Percentiles rank a stretch among this genome's conserved stretches.
Conservation (phyloP, 2,797 vertebrate species). For the Benthosema pterotum region DNA sequence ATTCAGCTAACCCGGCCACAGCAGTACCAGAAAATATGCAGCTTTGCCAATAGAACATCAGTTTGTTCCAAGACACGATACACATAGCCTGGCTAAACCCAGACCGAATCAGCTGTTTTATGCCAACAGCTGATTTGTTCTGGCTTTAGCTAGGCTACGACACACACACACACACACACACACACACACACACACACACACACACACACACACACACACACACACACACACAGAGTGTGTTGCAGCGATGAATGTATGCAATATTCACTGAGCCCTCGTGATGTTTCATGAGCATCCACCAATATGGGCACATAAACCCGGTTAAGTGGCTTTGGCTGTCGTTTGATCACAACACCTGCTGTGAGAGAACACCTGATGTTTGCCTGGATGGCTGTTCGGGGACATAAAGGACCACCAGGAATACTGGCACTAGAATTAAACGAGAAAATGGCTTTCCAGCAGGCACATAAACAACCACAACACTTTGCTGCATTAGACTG, state of each 20-base stretch:
- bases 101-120: too few relatives aligned
- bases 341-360: conserved; percentile 50
- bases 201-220: too few relatives aligned
- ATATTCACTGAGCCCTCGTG: conserved; percentile 41
- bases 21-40: too few relatives aligned
- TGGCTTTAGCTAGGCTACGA: too few relatives aligned
- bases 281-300: conserved; percentile 55
- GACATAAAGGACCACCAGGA: conserved; percentile 24
- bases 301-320: conserved; percentile 33
- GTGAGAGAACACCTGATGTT: conserved; percentile 63
- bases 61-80: not conserved
- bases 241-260: conserved; percentile 24
- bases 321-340: conserved; percentile 46
- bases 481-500: not conserved
- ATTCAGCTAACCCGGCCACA: not conserved
- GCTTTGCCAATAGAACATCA: too few relatives aligned
- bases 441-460: conserved; percentile 18
- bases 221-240: too few relatives aligned
- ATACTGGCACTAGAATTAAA: conserved; percentile 32
- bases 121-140: too few relatives aligned
- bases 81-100: too few relatives aligned
- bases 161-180: conserved; percentile 16
- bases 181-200: not conserved
- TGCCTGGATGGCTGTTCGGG: conserved; percentile 13
- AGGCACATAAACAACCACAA: conserved; percentile 4